phyloP scores from a whole-genome alignment of 2,888 invertebrate species.

The Griposia aprilina region DNA sequence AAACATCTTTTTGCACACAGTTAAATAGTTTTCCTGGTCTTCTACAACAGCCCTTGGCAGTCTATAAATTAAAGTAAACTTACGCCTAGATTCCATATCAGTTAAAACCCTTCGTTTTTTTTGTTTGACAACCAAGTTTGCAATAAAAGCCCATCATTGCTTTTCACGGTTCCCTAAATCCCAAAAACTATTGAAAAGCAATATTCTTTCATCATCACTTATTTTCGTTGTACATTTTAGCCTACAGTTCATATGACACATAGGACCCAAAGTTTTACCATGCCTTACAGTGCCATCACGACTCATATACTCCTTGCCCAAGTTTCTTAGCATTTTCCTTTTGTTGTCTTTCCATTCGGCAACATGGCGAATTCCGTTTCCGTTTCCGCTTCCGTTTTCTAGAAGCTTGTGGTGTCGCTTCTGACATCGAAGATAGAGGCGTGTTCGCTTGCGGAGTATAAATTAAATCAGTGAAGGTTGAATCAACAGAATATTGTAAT shows the following conservation, averaged over 20 bases:
- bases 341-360: neutral
- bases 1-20: constrained; percentile 28
- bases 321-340: neutral
- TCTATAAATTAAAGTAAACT: neutral
- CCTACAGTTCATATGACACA: no score
- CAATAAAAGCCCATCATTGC: constrained; percentile 26
- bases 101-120: constrained; percentile 24
- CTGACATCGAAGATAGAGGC: neutral
- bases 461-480: no score
- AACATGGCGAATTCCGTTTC: no score
- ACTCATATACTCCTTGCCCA: neutral
- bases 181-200: no score
- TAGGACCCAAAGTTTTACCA: no score
- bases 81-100: constrained; percentile 9
- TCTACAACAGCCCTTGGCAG: neutral
- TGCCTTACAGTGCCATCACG: no score
- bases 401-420: no score
- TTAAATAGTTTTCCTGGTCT: constrained; percentile 1
- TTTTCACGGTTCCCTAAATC: neutral
- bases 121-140: constrained; percentile 13
- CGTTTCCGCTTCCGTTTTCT: no score
- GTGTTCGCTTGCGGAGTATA: constrained; percentile 12
- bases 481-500: no score
- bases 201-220: no score
- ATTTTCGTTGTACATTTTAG: no score